These are phyloP conservation scores for Leptothorax acervorum DNA, from an alignment of 2,888 invertebrate species.

Conservation along the genomic window DNA sequence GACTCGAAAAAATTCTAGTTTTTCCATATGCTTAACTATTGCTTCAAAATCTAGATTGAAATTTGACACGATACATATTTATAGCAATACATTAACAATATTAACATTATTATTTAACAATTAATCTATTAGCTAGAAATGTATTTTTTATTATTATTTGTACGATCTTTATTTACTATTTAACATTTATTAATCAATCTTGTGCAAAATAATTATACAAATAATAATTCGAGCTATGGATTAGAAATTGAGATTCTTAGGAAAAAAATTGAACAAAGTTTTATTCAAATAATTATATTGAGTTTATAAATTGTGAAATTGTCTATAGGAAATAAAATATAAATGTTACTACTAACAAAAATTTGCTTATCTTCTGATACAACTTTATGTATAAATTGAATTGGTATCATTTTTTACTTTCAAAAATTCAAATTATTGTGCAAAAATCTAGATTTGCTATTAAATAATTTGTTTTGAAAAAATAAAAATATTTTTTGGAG, in stretches of 20 bases:
- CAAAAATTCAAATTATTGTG: neutral
- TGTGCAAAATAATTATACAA: neutral
- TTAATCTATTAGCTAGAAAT: neutral
- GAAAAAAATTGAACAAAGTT: neutral
- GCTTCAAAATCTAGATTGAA: constrained; percentile 11
- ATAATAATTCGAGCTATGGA: neutral
- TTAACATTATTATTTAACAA: neutral
- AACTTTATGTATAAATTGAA: no score
- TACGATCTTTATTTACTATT: neutral
- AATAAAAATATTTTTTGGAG: neutral
- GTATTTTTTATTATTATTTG: neutral
- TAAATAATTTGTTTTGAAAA: neutral
- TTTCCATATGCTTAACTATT: neutral
- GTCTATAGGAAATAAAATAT: neutral
- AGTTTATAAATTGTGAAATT: constrained; percentile 16
- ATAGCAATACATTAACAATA: neutral
- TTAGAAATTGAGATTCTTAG: neutral
- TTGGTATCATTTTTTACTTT: neutral
- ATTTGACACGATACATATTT: neutral
- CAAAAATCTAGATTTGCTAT: neutral
- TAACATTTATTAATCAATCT: neutral
- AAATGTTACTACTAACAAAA: neutral
- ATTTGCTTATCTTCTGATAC: no score
- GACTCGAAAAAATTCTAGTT: neutral
- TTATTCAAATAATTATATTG: constrained; percentile 1